Base-by-base conservation (phyloP, 2,888 invertebrate species). In the Hecatera dysodea region DNA sequence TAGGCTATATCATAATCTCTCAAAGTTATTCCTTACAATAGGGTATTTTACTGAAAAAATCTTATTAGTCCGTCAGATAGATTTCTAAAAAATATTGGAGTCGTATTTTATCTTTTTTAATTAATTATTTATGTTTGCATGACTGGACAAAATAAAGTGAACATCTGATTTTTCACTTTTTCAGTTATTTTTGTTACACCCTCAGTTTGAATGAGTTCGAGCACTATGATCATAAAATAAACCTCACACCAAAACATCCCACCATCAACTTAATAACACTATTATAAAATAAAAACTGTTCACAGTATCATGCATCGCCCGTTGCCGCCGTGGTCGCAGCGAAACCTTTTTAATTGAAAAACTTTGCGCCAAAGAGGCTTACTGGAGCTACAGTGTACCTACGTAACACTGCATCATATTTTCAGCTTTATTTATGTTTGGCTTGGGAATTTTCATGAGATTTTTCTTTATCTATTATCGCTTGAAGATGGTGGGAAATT, bases 321-420 rank as follows among this genome's bases (percentile, higher is more conserved):
- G 67, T 39, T 42, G 67, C 42, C 15, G 67, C 44, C 46, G 67
- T 72, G 75, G 72, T 71, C 72, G 63, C 75, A 52, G 67, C 82
- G 76, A 86, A 85, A 82, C 83, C 83, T 65, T 86, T 86, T 86
- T 86, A 86, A 86, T 86, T 86, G 85, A 86, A 86, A 86, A 86
- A 86, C 82, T 86, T 86, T 78, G 66, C 62, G 24, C 66, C 78
- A 79, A 85, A 85, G 86, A 83, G 84, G 84, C 85, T 85, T 39
- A 85, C 74, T 52, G 62, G 39, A 59, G 65, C 46, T 73, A 73
- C 83, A 80, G 63, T 66, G 72, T 80, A 75, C 62, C 67, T 63
- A 60, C 39, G 59, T 22, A 65, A 67, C 62, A 65, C 68, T 46
- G 59, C 75, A 67, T 79, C 81, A 79, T 82, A 84, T 84, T 84